Evolutionary conservation across 2,113 vertebrate genomes (phyloP), one percentile per base, ranked within the genome.

Genomic region (Pygoscelis adeliae): DNA sequence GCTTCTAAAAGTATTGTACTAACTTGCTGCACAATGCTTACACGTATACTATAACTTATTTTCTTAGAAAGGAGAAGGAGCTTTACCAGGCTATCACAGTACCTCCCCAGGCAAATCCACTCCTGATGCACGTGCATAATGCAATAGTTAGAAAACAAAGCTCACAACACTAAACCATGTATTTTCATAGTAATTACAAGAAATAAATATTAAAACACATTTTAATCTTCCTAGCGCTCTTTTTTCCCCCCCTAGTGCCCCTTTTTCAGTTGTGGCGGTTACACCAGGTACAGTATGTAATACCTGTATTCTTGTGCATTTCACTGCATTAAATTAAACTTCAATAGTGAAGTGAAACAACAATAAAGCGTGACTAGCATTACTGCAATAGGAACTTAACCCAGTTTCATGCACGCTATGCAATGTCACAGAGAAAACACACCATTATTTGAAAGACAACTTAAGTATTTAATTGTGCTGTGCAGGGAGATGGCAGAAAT

Each of bases 381-480:
- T 32, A 71, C 36, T 40, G 65, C 69, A 73, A 11, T 3, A 25
- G 82, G 74, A 88, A 55, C 58, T 4, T 53, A 50, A 77, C 40
- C 74, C 81, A 47, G 67, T 47, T 34, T 61, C 73, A 40, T 23
- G 88, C 58, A 77, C 85, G 56, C 56, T 53, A 21, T 7, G 52
- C 80, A 50, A 12, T 49, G 73, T 82, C 84, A 72, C 56, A 49
- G 65, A 53, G 66, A 47, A 94, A 95, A 87, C 78, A 70, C 9
- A 34, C 22, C 66, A 14, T 29, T 32, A 29, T 44, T 47, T 70
- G 89, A 80, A 91, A 66, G 87, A 82, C 81, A 46, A 49, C 93
- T 87, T 6, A 82, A 77, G 89, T 72, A 89, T 87, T 95, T 89
- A 73, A 95, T 86, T 91, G 83, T 16, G 50, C 67, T 86, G 70